Evolutionary conservation across 2,113 vertebrate genomes (phyloP).

Genomic region (Myotis brandtii): DNA sequence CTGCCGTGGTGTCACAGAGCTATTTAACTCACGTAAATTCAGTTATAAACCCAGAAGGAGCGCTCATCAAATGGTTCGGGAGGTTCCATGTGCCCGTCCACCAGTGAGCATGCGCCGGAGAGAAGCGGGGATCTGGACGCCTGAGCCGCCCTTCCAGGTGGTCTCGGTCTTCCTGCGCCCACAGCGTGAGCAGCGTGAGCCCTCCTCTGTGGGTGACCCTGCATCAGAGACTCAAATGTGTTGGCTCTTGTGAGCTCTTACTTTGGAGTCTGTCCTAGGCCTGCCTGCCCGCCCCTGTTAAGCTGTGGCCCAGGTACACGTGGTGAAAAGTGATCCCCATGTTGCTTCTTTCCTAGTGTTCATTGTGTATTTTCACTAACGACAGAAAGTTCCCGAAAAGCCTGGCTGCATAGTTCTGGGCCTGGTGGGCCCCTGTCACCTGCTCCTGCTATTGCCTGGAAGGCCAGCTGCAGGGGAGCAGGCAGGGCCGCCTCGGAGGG

Average conservation of each 20-base stretch:
- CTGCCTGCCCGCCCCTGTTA: background rate
- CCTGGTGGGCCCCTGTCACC: background rate
- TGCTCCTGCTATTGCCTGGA: fast-evolving
- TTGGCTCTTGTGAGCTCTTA: background rate
- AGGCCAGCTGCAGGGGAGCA: background rate
- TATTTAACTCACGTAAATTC: background rate
- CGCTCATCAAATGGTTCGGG: background rate
- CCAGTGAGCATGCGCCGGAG: too few species aligned
- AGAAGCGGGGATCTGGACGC: background rate
- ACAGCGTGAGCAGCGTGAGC: too few species aligned
- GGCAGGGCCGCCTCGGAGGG: fast-evolving
- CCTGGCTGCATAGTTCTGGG: fast-evolving
- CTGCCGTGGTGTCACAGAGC: background rate
- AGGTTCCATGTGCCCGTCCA: too few species aligned
- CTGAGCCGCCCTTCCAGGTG: fast-evolving
- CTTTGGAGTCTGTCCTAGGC: background rate
- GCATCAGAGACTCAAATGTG: background rate
- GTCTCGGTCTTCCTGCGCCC: background rate
- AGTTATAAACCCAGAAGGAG: background rate
- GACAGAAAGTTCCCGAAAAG: background rate
- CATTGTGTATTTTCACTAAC: background rate
- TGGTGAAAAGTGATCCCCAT: background rate
- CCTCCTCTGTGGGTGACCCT: background rate
- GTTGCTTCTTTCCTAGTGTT: background rate
- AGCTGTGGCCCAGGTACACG: background rate